Evolutionary conservation across 2,888 invertebrate genomes (phyloP), one percentile per base, ranked within the genome.

Genomic region (Stenoptilia bipunctidactyla): DNA sequence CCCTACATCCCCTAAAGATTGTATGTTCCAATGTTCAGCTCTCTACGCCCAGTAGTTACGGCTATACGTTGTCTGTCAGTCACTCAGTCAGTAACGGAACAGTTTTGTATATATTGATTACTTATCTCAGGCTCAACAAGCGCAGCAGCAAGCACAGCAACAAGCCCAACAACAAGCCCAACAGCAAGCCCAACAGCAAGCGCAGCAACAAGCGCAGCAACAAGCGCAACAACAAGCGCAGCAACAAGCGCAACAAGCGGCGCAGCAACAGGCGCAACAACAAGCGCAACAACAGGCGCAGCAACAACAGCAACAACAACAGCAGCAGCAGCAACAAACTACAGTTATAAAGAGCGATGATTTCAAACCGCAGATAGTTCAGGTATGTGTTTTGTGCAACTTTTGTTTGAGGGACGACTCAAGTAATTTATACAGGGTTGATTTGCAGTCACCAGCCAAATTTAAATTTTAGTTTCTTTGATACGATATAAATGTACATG

Each of bases 321-420:
- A 68, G 58, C 37, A 74, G 53, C 68, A 76, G 53, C 47, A 64
- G 40, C 52, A 55, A 12, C 55, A 55, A 2, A 50, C 51, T 10
- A 71, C 86, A 61, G 83, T 85, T 56, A 83, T 80, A 57, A 75
- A 84, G 66, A 55, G 85, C 59, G 69, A 86, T 48, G 68, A 86
- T 42, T 80, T 83, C 46, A 85, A 84, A 53, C 83, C 83, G 1
- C 80, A 82, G 55, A 83, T 83, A 49, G 75, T 83, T 63, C 86
- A 87, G 80, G 87, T 87, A 50, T 8, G 30, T 8, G 2, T n/a
- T 30, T 30, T 30, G 4, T 2, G 10, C 30, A 12, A 30, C 4
- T 20, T 20, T 20, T 20, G 8, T 20, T 20, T n/a, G n/a, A n/a
- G n/a, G n/a, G n/a, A n/a, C n/a, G n/a, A n/a, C n/a, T n/a, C n/a